phyloP scores from a whole-genome alignment of 2,113 vertebrate genomes.

The Lathamus discolor region DNA sequence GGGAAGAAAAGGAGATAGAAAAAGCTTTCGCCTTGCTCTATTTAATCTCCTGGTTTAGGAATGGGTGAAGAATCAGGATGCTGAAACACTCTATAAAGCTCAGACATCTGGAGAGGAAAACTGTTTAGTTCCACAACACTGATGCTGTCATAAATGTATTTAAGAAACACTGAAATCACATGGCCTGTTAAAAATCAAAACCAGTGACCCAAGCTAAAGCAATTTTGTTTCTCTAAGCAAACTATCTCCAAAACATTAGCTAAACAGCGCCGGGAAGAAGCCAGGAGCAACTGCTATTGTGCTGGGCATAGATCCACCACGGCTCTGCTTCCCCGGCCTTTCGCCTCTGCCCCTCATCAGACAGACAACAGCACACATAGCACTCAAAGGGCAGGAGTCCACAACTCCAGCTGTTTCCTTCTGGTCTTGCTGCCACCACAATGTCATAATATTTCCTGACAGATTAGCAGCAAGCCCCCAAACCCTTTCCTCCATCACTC shows the following conservation, averaged over 20 bases:
- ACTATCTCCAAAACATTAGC: neutral
- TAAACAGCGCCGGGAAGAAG: neutral
- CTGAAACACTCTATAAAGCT: neutral
- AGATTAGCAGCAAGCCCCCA: neutral
- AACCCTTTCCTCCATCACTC: neutral
- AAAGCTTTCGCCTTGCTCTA: neutral
- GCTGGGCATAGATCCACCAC: neutral
- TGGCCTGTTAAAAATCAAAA: neutral
- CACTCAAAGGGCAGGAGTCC: neutral
- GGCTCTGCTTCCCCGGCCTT: rapidly evolving
- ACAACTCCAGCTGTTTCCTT: conserved; percentile 43
- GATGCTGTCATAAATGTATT: neutral
- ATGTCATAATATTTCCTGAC: conserved; percentile 25
- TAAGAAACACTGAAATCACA: neutral
- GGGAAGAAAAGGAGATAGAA: neutral
- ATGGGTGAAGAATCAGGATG: neutral
- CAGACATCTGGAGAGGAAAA: neutral
- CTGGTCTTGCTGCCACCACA: conserved; percentile 30
- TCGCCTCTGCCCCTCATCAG: neutral
- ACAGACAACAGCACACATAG: neutral
- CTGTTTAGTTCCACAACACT: neutral
- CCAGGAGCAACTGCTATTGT: neutral
- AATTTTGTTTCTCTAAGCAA: neutral
- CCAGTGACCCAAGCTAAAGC: neutral
- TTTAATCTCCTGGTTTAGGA: neutral